A percentile compares a stretch with the other conserved stretches of the same genome.
Evolutionary conservation across 1,140 invertebrate genomes (phyloP).

Genomic region (Drosophila arizonae): DNA sequence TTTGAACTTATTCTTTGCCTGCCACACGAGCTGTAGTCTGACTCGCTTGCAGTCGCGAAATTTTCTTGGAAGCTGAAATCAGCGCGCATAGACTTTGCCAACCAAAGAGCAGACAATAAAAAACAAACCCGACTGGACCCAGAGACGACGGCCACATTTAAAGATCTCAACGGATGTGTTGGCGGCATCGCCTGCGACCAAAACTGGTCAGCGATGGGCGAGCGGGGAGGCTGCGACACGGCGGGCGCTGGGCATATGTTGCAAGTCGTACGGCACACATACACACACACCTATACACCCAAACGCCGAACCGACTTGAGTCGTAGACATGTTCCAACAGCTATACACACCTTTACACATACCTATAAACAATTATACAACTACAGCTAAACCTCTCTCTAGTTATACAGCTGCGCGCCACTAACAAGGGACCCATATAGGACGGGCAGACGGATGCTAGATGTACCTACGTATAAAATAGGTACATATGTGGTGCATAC

Average conservation of each 20-base stretch:
- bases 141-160: conserved; percentile 29
- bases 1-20: no score
- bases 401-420: conserved; percentile 15
- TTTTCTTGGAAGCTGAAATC: conserved; percentile 66
- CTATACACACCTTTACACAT: no score
- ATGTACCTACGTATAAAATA: conserved; percentile 35
- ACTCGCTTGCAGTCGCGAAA: conserved; percentile 41
- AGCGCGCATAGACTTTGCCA: conserved; percentile 30
- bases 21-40: conserved; percentile 12
- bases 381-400: background rate
- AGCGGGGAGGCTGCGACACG: conserved; percentile 12
- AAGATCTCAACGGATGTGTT: conserved; percentile 46
- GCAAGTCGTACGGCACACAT: conserved; percentile 59
- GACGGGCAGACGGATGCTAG: conserved; percentile 20
- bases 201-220: conserved; percentile 45
- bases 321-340: background rate
- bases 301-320: background rate
- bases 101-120: conserved; percentile 43
- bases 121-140: conserved; percentile 30
- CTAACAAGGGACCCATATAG: conserved; percentile 59
- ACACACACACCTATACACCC: conserved; percentile 50
- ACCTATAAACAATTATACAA: no score
- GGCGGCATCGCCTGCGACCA: conserved; percentile 44
- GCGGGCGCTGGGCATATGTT: conserved; percentile 56
- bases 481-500: background rate